These are phyloP conservation scores for Notolepis coatsorum DNA, from an alignment of 2,797 vertebrate genomes.

Conservation along the genomic window DNA sequence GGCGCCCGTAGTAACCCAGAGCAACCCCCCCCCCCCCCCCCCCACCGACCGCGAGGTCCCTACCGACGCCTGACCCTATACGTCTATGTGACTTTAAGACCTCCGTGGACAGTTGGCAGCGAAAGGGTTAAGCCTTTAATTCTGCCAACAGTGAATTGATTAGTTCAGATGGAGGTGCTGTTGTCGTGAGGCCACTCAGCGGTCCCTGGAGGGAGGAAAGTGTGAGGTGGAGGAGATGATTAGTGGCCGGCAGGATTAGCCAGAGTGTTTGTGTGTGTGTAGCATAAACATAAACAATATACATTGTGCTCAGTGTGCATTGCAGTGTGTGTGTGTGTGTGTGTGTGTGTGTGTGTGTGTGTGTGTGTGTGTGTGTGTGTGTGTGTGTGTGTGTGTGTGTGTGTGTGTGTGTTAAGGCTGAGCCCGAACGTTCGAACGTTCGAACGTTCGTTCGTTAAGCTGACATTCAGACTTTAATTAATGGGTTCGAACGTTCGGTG, in stretches of 20 bases:
- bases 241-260: background rate
- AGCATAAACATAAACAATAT: no score
- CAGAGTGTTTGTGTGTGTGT: background rate
- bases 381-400: conserved; percentile 11
- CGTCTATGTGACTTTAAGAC: conserved; percentile 13
- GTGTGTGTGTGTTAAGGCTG: no score
- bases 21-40: no score
- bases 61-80: no score
- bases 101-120: conserved; percentile 47
- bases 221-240: conserved; percentile 13
- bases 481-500: no score
- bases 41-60: no score
- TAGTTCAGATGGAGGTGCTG: conserved; percentile 45
- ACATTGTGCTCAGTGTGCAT: no score
- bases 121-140: conserved; percentile 68
- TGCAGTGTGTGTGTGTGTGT: background rate
- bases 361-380: background rate
- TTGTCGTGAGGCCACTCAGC: conserved; percentile 30
- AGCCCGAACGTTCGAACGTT: no score
- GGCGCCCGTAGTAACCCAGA: no score
- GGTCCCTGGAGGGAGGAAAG: conserved; percentile 36
- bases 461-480: no score
- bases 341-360: background rate
- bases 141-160: conserved; percentile 64
- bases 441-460: no score